Base-by-base conservation (phyloP, 2,888 invertebrate genomes). In the Eupeodes luniger region DNA sequence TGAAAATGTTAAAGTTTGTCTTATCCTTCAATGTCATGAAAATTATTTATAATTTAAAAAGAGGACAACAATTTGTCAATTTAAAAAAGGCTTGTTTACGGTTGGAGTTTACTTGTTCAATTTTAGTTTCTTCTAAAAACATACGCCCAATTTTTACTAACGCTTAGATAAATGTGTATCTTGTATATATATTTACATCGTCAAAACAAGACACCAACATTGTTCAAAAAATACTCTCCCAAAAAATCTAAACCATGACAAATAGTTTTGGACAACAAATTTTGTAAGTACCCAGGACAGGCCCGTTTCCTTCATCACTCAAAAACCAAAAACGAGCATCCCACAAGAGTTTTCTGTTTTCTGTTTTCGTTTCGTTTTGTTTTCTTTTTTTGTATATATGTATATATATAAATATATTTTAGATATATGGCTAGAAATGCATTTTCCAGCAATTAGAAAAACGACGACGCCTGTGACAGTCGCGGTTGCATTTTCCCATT, bases 401-500 rank as follows among this genome's bases (percentile, higher is more conserved):
- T 7, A 44, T 64, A n/a, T 16, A 5, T 5, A 34, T 4, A 47
- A 4, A 19, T 47, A 12, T 40, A 47, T 64, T 12, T 47, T 19
- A 47, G 44, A 44, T 61, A 4, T 19, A 47, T 14, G 49, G 12
- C 40, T 11, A 47, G 57, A 79, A 76, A 76, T 80, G 86, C 27
- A 36, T 82, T 80, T 77, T 80, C 75, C 59, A 79, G 79, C 75
- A 79, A 86, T 79, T 78, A 84, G 87, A 87, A 84, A 72, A 84
- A 84, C 76, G 76, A 40, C 40, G 40, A 84, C 77, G 87, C 87
- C 77, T 87, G 87, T 77, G 84, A 87, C 87, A 87, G 87, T 77
- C 67, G 80, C 87, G 80, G 76, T 84, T 78, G 78, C 74, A 78
- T 88, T 88, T 88, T 88, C 88, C 88, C 88, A 88, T 88, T 88